Evolutionary conservation across 2,888 invertebrate species (phyloP).

Genomic region (Cheilosia grossa): DNA sequence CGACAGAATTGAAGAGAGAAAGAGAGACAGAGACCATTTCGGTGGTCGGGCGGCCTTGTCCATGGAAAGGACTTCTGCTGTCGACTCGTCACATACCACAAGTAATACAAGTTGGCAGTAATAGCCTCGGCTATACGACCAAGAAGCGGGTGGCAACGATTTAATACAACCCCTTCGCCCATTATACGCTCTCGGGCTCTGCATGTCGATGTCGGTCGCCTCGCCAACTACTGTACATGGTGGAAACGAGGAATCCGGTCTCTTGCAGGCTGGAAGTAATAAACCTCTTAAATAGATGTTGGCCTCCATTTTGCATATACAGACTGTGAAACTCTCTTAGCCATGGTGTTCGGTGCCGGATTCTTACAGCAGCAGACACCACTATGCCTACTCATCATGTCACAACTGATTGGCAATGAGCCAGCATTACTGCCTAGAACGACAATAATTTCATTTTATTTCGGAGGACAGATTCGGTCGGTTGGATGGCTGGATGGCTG

Average conservation of each 20-base stretch:
- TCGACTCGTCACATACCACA: slow-evolving; percentile 64
- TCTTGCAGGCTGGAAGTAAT: slow-evolving; percentile 65
- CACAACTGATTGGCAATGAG: slow-evolving; percentile 75
- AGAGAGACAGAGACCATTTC: background rate
- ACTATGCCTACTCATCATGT: slow-evolving; percentile 74
- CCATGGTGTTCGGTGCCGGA: slow-evolving; percentile 20
- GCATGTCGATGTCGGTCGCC: slow-evolving; percentile 9
- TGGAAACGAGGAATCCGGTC: slow-evolving; percentile 12
- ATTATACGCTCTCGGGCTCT: slow-evolving; percentile 51
- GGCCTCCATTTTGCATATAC: slow-evolving; percentile 72
- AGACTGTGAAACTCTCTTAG: slow-evolving; percentile 50
- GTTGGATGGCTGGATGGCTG: slow-evolving; percentile 11
- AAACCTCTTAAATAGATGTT: slow-evolving; percentile 69
- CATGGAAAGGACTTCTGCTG: slow-evolving; percentile 12
- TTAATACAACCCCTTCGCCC: slow-evolving; percentile 59
- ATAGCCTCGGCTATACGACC: slow-evolving; percentile 49
- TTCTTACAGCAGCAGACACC: slow-evolving; percentile 36
- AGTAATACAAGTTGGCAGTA: slow-evolving; percentile 74
- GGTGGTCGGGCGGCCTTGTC: background rate
- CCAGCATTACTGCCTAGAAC: slow-evolving; percentile 70
- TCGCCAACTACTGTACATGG: background rate
- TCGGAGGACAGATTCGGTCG: slow-evolving; percentile 20
- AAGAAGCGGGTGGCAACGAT: slow-evolving; percentile 14
- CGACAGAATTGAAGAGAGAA: slow-evolving; percentile 20
- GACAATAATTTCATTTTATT: slow-evolving; percentile 68